phyloP scores from a whole-genome alignment of 2,888 invertebrate species.

The Melinaea marsaeus region DNA sequence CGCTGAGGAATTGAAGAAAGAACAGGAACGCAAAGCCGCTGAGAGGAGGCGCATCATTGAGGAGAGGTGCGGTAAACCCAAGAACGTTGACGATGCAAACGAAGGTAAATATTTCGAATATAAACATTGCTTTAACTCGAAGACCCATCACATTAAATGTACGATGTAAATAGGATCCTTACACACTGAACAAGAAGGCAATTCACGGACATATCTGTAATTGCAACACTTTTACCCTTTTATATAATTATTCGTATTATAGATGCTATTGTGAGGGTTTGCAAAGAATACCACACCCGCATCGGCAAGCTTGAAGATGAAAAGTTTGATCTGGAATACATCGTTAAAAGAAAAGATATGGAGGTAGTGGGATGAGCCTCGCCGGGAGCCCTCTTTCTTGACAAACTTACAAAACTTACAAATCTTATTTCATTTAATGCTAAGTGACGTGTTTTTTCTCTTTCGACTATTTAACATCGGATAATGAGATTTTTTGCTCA shows the following conservation, averaged over 20 bases:
- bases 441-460: constrained; percentile 66
- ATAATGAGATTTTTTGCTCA: constrained; percentile 52
- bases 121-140: constrained; percentile 12
- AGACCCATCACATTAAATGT: constrained; percentile 18
- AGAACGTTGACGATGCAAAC: constrained; percentile 93
- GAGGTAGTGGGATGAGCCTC: constrained; percentile 87
- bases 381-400: constrained; percentile 56
- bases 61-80: constrained; percentile 95
- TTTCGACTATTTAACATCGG: constrained; percentile 62
- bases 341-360: constrained; percentile 98
- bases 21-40: constrained; percentile 98
- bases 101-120: constrained; percentile 83
- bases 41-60: constrained; percentile 98
- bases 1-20: constrained; percentile 99
- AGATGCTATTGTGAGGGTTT: constrained; percentile 87
- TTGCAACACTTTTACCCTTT: constrained; percentile 41
- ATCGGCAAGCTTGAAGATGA: constrained; percentile 92
- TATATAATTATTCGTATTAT: constrained; percentile 71
- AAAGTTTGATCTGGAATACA: constrained; percentile 99
- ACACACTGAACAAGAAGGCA: constrained; percentile 47
- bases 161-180: constrained; percentile 15
- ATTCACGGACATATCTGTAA: constrained; percentile 36
- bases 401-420: constrained; percentile 70
- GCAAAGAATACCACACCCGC: constrained; percentile 92
- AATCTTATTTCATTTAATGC: constrained; percentile 62